phyloP scores from a whole-genome alignment of 2,113 vertebrate species.

The Eira barbara region DNA sequence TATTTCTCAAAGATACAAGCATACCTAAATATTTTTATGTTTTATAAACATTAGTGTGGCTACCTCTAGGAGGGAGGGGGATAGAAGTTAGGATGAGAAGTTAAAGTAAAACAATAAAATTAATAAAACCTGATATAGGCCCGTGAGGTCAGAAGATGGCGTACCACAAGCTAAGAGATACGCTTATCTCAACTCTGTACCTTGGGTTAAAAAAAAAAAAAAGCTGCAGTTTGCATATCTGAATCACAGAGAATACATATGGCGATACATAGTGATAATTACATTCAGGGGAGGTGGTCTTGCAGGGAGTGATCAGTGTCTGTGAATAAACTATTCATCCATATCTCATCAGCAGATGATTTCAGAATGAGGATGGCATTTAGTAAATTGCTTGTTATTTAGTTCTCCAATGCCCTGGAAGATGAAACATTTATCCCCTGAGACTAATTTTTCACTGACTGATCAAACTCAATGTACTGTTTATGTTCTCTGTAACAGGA shows the following conservation, averaged over 20 bases:
- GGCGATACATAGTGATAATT: background rate
- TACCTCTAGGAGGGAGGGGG: background rate
- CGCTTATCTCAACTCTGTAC: background rate
- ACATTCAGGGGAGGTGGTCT: background rate
- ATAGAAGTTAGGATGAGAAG: background rate
- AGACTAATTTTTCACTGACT: constrained; percentile 74
- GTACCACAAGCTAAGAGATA: background rate
- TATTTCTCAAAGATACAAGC: constrained; percentile 15
- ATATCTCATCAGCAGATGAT: constrained; percentile 2
- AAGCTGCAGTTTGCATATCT: background rate
- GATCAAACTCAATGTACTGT: constrained; percentile 73
- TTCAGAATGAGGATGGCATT: constrained; percentile 42
- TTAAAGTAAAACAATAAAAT: constrained; percentile 24
- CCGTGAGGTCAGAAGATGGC: background rate
- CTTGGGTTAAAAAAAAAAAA: background rate
- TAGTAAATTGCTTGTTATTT: constrained; percentile 60
- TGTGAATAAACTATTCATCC: background rate
- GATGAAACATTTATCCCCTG: constrained; percentile 67
- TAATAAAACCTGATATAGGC: background rate
- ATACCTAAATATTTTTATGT: background rate
- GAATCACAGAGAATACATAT: background rate
- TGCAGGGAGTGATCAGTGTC: background rate
- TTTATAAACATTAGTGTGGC: constrained; percentile 12
- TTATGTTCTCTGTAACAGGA: constrained; percentile 73
- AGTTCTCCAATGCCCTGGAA: constrained; percentile 42